Evolutionary conservation across 2,113 vertebrate species (phyloP), one percentile per base, ranked within the genome.

Genomic region (Leucopsar rothschildi): DNA sequence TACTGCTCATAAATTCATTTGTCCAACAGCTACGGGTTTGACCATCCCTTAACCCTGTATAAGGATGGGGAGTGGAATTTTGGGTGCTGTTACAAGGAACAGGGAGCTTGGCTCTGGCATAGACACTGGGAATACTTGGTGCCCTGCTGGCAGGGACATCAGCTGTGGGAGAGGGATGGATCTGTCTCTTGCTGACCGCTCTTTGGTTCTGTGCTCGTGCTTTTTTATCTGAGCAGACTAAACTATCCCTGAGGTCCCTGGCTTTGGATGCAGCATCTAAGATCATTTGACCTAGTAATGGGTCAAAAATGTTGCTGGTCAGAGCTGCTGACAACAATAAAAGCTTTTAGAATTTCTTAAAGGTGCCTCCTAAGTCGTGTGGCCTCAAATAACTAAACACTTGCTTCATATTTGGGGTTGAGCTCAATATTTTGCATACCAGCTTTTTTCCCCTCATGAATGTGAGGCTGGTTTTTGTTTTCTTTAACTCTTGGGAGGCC

Each of bases 381-480:
- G 28, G 78, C 91, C 88, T 82, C 82, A 85, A 91, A 82, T 93
- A 95, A 92, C 96, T 95, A 59, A 39, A 53, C 59, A 39, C 66
- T 95, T 72, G 57, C 81, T 92, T 96, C 95, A 82, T 96, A 88
- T 88, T 81, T 97, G 97, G 94, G 96, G 97, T 96, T 90, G 96
- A 93, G 79, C 89, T 96, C 27, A 11, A 81, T 95, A 68, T 73
- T 97, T 97, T 86, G 71, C 96, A 97, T 98, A 93, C 97, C 95
- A 89, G n/a, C 20, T 2, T 49, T 75, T 85, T 81, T 52, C 93
- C 81, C 84, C 66, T 55, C 89, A 81, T 64, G 65, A 63, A 72
- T 97, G 86, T 19, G 93, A 88, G 52, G 71, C 90, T 92, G 2
- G 0, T 14, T 91, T 95, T 85, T 96, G 90, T 94, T 94, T 95